Conservation (phyloP, 2,797 vertebrate species). For the Diplodus puntazzo region DNA sequence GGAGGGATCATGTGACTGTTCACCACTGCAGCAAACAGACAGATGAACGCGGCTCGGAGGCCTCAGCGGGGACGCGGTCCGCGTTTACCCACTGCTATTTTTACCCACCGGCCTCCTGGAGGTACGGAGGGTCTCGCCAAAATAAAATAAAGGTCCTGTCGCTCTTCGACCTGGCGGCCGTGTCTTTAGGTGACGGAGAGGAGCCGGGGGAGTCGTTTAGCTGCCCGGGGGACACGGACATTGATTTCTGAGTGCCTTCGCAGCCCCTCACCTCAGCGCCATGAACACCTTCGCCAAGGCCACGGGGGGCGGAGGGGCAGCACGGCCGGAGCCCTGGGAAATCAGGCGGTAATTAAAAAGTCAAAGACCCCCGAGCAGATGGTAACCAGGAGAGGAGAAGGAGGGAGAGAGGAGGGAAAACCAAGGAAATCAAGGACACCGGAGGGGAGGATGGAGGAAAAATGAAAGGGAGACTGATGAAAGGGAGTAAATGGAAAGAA, state of each 20-base stretch:
- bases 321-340: conserved; percentile 57
- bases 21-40: conserved; percentile 5
- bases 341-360: conserved; percentile 67
- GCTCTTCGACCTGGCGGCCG: neutral
- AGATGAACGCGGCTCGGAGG: conserved; percentile 8
- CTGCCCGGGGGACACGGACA: conserved; percentile 41
- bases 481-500: neutral
- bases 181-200: conserved; percentile 27
- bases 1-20: conserved; percentile 27
- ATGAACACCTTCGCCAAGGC: conserved; percentile 63
- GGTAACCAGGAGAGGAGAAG: conserved; percentile 26
- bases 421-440: neutral
- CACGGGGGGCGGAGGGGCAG: conserved; percentile 1
- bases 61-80: conserved; percentile 20
- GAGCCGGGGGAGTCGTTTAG: conserved; percentile 41
- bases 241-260: conserved; percentile 64
- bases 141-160: conserved; percentile 25
- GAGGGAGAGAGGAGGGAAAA: neutral
- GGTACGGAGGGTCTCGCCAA: conserved; percentile 11
- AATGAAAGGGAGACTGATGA: conserved; percentile 5
- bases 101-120: neutral
- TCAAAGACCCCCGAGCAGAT: conserved; percentile 53
- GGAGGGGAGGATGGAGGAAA: neutral
- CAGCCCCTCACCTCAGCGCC: conserved; percentile 49
- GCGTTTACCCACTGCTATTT: neutral